Evolutionary conservation across 2,113 vertebrate species (phyloP).

Genomic region (Calyptommatus sinebrachiatus): DNA sequence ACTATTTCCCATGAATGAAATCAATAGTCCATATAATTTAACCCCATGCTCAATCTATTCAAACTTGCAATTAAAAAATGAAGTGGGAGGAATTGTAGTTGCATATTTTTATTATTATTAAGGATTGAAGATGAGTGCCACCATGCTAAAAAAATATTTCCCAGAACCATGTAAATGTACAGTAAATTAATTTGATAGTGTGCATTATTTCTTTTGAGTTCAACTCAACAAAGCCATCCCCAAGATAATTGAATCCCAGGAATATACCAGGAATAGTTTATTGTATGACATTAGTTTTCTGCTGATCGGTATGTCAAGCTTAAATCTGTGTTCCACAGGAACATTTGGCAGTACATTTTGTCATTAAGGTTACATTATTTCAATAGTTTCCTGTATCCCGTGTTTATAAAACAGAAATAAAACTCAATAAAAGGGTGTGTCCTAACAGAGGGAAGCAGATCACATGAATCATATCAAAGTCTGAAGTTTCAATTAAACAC

Average conservation of each 20-base stretch:
- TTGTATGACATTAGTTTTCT: not conserved
- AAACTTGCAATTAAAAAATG: not conserved
- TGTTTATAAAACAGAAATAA: not conserved
- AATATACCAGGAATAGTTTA: not conserved
- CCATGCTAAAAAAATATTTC: not conserved
- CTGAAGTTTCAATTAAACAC: too few relatives aligned
- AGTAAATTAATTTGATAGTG: not conserved
- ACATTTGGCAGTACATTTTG: constrained; percentile 7
- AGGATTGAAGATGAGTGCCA: not conserved
- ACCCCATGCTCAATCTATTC: too few relatives aligned
- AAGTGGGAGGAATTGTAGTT: not conserved
- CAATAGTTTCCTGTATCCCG: not conserved
- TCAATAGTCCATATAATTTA: too few relatives aligned
- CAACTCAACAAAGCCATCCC: not conserved
- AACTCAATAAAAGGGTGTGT: not conserved
- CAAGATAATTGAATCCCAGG: not conserved
- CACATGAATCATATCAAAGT: too few relatives aligned
- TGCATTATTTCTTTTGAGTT: not conserved
- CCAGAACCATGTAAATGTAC: not conserved
- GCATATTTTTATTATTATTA: not conserved
- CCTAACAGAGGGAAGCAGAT: too few relatives aligned
- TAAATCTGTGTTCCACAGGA: not conserved
- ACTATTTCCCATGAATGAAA: too few relatives aligned
- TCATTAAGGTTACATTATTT: not conserved
- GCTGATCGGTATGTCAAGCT: not conserved